These are phyloP conservation scores for Calameuta filiformis DNA, from an alignment of 2,888 invertebrate genomes.

Conservation along the genomic window DNA sequence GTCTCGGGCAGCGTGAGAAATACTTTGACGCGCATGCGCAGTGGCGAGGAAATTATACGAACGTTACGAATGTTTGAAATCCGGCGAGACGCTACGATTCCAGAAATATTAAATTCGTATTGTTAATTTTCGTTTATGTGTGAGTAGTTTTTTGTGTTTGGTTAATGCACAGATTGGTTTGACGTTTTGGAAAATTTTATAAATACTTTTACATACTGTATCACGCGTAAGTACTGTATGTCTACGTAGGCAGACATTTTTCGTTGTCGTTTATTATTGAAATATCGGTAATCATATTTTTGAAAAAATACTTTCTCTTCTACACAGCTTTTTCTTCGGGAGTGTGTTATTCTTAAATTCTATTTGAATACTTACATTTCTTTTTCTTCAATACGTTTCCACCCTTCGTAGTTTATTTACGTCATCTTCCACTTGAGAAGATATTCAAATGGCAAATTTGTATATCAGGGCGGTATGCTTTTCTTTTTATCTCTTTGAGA, in stretches of 20 bases:
- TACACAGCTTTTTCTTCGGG: too few species aligned
- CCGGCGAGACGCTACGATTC: background rate
- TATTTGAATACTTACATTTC: too few species aligned
- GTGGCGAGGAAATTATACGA: background rate
- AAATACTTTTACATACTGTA: background rate
- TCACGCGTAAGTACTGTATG: background rate
- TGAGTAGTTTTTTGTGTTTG: background rate
- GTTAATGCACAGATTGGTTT: background rate
- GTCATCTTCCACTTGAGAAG: too few species aligned
- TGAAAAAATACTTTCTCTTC: too few species aligned
- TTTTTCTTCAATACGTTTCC: too few species aligned
- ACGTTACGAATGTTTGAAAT: background rate
- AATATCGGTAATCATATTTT: background rate
- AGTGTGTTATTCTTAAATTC: too few species aligned
- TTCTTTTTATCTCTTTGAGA: too few species aligned
- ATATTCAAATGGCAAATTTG: too few species aligned
- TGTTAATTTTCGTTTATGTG: background rate
- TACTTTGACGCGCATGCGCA: slow-evolving; percentile 35
- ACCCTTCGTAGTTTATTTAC: too few species aligned
- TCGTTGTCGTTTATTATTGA: background rate
- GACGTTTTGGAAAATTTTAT: background rate
- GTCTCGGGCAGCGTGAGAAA: slow-evolving; percentile 26
- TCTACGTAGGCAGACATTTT: background rate
- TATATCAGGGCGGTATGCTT: too few species aligned
- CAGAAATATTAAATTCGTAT: background rate